Conservation (phyloP, 2,113 vertebrate genomes). For the Neoarius graeffei region DNA sequence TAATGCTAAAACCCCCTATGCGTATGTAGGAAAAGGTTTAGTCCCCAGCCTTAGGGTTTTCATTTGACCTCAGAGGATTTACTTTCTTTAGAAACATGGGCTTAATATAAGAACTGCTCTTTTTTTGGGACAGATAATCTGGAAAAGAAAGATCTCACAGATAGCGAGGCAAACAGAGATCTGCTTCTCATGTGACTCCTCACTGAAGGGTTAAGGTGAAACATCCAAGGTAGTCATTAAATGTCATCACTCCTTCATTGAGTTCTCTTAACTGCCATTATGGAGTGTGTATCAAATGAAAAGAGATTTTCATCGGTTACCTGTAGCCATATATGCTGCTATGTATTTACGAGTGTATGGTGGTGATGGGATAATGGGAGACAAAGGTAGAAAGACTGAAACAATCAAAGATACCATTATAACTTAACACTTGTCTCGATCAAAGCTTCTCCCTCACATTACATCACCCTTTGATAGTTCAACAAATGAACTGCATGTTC, state of each 20-base stretch:
- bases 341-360: constrained; percentile 47
- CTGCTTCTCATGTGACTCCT: constrained; percentile 24
- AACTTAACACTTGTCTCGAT: constrained; percentile 25
- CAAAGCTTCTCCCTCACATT: not conserved
- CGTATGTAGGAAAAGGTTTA: constrained; percentile 60
- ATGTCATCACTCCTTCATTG: constrained; percentile 77
- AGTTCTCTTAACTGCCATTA: constrained; percentile 62
- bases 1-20: constrained; percentile 66
- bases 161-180: not conserved
- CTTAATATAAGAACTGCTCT: constrained; percentile 28
- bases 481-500: constrained; percentile 27
- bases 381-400: constrained; percentile 31
- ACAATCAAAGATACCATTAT: constrained; percentile 22
- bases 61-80: constrained; percentile 21
- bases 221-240: constrained; percentile 64
- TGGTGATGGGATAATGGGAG: constrained; percentile 57
- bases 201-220: constrained; percentile 58
- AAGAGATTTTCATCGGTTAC: constrained; percentile 63
- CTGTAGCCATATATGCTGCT: constrained; percentile 58
- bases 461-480: constrained; percentile 14
- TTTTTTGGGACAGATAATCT: constrained; percentile 2
- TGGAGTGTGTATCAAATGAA: constrained; percentile 62
- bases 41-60: constrained; percentile 29
- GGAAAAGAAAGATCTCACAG: constrained; percentile 7
- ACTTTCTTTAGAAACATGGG: constrained; percentile 38